Base-by-base conservation (phyloP, 2,113 vertebrate genomes). In the Morone chrysops region DNA sequence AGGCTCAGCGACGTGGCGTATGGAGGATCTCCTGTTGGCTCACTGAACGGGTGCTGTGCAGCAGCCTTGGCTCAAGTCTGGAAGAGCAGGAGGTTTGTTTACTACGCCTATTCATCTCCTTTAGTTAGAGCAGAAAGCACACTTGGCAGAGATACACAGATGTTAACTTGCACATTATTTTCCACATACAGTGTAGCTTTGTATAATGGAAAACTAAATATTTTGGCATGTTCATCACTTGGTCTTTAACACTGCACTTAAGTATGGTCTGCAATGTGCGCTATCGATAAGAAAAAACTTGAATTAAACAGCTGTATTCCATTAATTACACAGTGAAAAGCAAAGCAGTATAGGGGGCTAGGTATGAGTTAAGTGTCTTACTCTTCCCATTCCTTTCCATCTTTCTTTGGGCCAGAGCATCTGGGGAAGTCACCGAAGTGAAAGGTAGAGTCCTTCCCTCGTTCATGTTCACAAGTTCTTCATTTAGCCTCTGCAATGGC, bases 21-120 rank as follows among this genome's bases (percentile, higher is more conserved):
- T 67, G 84, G 85, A 81, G 22, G 83, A 68, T 89, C 84, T 89
- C 89, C 82, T 83, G 75, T 76, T 81, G 86, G 87, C 88, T 94
- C 92, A 94, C 89, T 93, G 92, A 75, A 89, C 82, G 80, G 91
- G 87, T 88, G 82, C 85, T 83, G 87, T 89, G 88, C 90, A 85
- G 91, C 83, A 86, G 88, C 89, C 87, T 89, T 91, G 87, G 89
- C 83, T 92, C 79, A 93, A 90, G 90, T 92, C 95, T 96, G 86
- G 22, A 92, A 89, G 85, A 90, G 81, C 85, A 86, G 77, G 76
- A 80, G 71, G 63, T 89, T 82, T 90, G 85, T 91, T 94, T 92
- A 93, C 87, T 90, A 90, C 36, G 78, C 22, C 71, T 87, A 80
- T 85, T 92, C 86, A 80, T 90, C 87, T 77, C 54, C 69, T 78